These are phyloP conservation scores for Phyllotreta striolata DNA, from an alignment of 2,888 invertebrate species.

Conservation along the genomic window DNA sequence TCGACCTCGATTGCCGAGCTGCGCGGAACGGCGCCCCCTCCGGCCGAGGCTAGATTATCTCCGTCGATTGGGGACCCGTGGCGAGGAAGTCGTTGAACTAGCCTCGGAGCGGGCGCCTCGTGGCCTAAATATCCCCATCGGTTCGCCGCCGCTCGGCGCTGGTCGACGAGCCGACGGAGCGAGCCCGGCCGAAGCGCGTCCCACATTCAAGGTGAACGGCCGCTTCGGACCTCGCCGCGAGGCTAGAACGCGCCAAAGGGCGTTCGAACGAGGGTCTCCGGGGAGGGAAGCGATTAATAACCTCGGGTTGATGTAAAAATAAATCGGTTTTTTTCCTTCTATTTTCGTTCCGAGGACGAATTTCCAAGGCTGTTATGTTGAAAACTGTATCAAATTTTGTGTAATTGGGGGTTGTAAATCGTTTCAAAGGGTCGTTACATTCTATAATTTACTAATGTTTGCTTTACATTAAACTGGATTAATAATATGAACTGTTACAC, in stretches of 20 bases:
- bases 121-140: conserved; percentile 52
- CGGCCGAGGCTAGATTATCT: conserved; percentile 47
- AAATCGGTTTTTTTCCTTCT: conserved; percentile 4
- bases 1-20: conserved; percentile 57
- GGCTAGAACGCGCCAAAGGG: conserved; percentile 21
- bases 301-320: not conserved
- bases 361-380: not conserved
- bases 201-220: conserved; percentile 55
- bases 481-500: too few relatives aligned
- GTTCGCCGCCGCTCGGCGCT: not conserved
- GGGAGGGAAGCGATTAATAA: too few relatives aligned
- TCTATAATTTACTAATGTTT: too few relatives aligned
- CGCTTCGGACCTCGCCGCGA: conserved; percentile 33
- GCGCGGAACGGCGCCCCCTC: conserved; percentile 45
- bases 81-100: conserved; percentile 50
- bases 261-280: too few relatives aligned
- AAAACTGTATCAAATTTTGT: too few relatives aligned
- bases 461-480: too few relatives aligned
- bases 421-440: too few relatives aligned
- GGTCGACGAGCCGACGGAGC: not conserved
- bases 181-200: conserved; percentile 39
- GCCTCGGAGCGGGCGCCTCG: conserved; percentile 48
- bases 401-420: too few relatives aligned
- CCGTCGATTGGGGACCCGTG: conserved; percentile 42
- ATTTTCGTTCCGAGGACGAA: not conserved